A percentile compares a stretch with the other conserved stretches of the same genome.
These are phyloP conservation scores for Campoletis raptor DNA, from an alignment of 2,888 invertebrate genomes.

Conservation along the genomic window DNA sequence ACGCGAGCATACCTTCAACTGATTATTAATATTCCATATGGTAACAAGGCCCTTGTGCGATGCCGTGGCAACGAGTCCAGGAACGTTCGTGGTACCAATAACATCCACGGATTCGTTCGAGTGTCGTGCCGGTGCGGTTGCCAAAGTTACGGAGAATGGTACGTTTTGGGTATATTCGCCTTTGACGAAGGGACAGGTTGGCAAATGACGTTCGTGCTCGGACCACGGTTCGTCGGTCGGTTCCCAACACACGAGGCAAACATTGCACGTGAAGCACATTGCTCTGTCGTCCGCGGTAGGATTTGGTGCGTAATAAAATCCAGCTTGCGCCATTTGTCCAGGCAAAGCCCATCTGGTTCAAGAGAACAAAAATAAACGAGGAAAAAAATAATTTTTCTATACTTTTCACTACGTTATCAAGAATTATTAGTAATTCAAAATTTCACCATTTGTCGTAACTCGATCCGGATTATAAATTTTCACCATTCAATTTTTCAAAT, in stretches of 20 bases:
- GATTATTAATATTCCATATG: slow-evolving; percentile 94
- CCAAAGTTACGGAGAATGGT: slow-evolving; percentile 89
- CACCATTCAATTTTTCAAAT: background rate
- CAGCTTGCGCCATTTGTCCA: slow-evolving; percentile 98
- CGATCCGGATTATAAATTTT: background rate
- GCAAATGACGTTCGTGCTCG: slow-evolving; percentile 97
- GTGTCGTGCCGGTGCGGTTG: slow-evolving; percentile 85
- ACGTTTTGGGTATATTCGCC: slow-evolving; percentile 98
- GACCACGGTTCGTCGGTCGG: slow-evolving; percentile 99
- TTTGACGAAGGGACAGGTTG: slow-evolving; percentile 96
- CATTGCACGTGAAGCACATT: slow-evolving; percentile 98
- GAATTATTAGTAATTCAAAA: no score
- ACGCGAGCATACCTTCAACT: slow-evolving; percentile 86
- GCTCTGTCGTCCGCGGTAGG: slow-evolving; percentile 96
- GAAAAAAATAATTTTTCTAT: slow-evolving; percentile 32
- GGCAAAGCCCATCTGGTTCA: slow-evolving; percentile 95
- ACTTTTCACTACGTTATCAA: background rate
- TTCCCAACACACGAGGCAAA: slow-evolving; percentile 98
- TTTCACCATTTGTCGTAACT: background rate
- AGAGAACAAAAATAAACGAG: slow-evolving; percentile 35
- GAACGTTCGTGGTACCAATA: slow-evolving; percentile 82
- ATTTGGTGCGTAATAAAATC: slow-evolving; percentile 98
- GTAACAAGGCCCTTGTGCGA: slow-evolving; percentile 87
- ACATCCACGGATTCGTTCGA: slow-evolving; percentile 79
- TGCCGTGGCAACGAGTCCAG: slow-evolving; percentile 85